These are phyloP conservation scores for Drosophila pseudoananassae DNA, from an alignment of 1,140 invertebrate species.

Conservation along the genomic window DNA sequence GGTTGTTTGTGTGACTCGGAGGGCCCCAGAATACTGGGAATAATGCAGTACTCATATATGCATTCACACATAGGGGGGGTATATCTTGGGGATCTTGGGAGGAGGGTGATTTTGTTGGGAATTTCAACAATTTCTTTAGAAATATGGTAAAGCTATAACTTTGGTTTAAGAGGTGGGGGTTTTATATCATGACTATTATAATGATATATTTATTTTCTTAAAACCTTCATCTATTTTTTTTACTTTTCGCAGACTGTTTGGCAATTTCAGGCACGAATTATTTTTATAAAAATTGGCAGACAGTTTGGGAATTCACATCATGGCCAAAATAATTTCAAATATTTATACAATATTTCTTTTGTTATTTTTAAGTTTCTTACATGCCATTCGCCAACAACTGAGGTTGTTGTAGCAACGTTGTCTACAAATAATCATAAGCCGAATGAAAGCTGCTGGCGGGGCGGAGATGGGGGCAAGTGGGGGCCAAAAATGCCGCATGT, in stretches of 20 bases:
- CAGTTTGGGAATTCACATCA: conserved; percentile 78
- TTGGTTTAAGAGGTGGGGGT: neutral
- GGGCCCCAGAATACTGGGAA: conserved; percentile 47
- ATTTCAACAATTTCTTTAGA: conserved; percentile 25
- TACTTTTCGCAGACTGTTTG: conserved; percentile 52
- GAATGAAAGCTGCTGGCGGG: conserved; percentile 63
- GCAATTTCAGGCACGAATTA: conserved; percentile 44
- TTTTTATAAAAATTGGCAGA: conserved; percentile 62
- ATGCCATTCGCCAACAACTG: conserved; percentile 43
- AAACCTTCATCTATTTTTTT: conserved; percentile 39
- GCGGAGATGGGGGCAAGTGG: conserved; percentile 22
- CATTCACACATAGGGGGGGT: conserved; percentile 8
- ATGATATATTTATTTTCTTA: neutral
- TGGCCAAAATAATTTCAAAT: conserved; percentile 72
- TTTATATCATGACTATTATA: neutral
- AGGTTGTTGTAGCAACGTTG: conserved; percentile 16
- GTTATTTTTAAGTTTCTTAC: conserved; percentile 39
- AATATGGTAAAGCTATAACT: conserved; percentile 27
- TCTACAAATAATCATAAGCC: conserved; percentile 52
- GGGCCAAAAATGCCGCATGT: conserved; percentile 71
- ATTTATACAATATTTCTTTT: conserved; percentile 58
- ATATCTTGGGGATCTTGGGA: conserved; percentile 3
- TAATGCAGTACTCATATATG: conserved; percentile 24
- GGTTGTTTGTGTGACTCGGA: conserved; percentile 35
- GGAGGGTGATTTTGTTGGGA: conserved; percentile 23